phyloP scores from a whole-genome alignment of 1,140 invertebrate genomes.

The Papilio machaon region DNA sequence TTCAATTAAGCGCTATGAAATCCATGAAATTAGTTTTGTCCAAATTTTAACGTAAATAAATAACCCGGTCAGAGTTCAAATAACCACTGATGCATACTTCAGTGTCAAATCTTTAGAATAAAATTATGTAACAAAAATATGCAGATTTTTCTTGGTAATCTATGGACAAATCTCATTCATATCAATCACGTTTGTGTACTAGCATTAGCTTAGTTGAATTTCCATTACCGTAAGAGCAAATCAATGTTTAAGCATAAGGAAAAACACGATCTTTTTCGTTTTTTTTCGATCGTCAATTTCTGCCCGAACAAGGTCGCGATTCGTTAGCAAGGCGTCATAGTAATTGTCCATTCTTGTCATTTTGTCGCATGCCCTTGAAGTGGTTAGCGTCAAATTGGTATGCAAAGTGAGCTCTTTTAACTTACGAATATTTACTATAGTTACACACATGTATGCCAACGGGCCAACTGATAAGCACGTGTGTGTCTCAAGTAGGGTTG shows the following conservation, averaged over 20 bases:
- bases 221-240: slow-evolving; percentile 15
- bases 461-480: slow-evolving; percentile 70
- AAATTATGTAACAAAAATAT: neutral
- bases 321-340: neutral
- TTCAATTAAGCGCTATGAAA: slow-evolving; percentile 4
- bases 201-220: neutral
- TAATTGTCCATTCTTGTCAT: slow-evolving; percentile 31
- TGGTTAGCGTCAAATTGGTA: slow-evolving; percentile 34
- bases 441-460: slow-evolving; percentile 48
- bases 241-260: slow-evolving; percentile 1
- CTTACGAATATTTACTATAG: slow-evolving; percentile 48
- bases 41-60: neutral
- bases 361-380: slow-evolving; percentile 29
- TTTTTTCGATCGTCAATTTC: neutral
- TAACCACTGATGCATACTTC: neutral
- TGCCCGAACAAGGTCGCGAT: neutral
- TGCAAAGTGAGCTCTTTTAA: slow-evolving; percentile 29
- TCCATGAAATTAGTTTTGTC: neutral
- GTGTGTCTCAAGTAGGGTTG: slow-evolving; percentile 44
- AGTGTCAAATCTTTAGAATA: neutral
- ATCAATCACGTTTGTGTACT: neutral
- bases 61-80: neutral
- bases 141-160: neutral
- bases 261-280: slow-evolving; percentile 14
- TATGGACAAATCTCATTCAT: neutral